These are phyloP conservation scores for Cossypha niveicapilla DNA, from an alignment of 2,797 vertebrate genomes.

Conservation along the genomic window DNA sequence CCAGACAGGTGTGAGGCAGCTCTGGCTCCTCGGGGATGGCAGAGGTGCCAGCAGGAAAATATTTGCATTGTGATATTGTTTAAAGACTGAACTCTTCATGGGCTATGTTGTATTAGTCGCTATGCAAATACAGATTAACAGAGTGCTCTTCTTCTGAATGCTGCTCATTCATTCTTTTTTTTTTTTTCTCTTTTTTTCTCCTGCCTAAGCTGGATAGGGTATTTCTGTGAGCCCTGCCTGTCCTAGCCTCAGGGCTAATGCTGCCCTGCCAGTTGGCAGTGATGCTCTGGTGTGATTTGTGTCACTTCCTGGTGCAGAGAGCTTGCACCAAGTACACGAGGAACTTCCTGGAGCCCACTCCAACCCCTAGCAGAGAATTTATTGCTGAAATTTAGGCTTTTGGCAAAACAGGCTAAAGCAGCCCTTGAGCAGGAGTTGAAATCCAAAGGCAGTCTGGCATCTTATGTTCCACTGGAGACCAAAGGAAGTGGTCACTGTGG, in stretches of 20 bases:
- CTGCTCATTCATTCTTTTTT: background rate
- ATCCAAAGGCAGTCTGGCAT: background rate
- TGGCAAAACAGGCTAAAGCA: background rate
- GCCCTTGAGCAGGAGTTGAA: background rate
- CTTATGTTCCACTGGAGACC: background rate
- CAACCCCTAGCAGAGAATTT: background rate
- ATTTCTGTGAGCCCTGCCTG: background rate
- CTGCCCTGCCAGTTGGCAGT: background rate
- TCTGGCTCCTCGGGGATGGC: fast-evolving
- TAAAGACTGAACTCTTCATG: background rate
- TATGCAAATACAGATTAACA: background rate
- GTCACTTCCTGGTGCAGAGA: background rate
- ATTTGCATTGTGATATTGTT: background rate
- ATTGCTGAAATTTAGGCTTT: background rate
- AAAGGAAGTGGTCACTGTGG: background rate
- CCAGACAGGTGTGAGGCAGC: background rate
- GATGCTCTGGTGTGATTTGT: background rate
- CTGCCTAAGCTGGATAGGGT: fast-evolving
- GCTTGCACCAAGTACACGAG: background rate
- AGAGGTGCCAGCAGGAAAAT: background rate
- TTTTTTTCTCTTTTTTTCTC: fast-evolving
- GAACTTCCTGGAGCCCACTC: background rate
- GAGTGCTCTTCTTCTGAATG: background rate
- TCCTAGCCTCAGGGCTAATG: background rate
- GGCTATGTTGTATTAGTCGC: background rate